These are phyloP conservation scores for Embiotoca jacksoni DNA, from an alignment of 2,113 vertebrate species.

Conservation along the genomic window DNA sequence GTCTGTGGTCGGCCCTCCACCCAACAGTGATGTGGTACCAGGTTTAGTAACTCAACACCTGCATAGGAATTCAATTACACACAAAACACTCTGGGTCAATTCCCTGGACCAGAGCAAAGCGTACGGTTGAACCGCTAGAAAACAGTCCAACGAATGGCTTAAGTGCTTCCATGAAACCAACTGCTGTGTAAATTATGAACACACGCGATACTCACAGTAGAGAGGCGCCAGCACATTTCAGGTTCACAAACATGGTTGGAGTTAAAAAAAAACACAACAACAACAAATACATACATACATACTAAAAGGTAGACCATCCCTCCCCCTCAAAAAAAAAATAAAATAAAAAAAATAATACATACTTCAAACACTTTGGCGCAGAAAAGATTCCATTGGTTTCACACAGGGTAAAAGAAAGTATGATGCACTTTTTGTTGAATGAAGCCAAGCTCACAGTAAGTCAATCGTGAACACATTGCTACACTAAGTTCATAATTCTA, in stretches of 20 bases:
- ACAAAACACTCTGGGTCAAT: constrained; percentile 58
- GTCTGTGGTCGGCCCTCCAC: constrained; percentile 46
- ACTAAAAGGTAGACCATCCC: constrained; percentile 19
- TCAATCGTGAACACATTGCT: constrained; percentile 60
- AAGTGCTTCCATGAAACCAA: constrained; percentile 65
- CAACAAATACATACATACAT: constrained; percentile 29
- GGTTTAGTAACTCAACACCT: constrained; percentile 64
- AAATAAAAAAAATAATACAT: not conserved
- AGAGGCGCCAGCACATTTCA: constrained; percentile 61
- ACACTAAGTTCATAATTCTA: constrained; percentile 45
- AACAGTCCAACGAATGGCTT: constrained; percentile 78
- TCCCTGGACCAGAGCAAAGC: constrained; percentile 63
- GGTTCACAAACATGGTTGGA: constrained; percentile 48
- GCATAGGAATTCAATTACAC: constrained; percentile 70
- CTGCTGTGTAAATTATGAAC: constrained; percentile 40
- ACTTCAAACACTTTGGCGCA: constrained; percentile 61
- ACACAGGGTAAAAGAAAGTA: constrained; percentile 39
- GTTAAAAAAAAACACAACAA: constrained; percentile 8
- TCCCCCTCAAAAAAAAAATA: not conserved
- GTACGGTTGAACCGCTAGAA: constrained; percentile 54
- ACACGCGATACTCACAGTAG: constrained; percentile 62
- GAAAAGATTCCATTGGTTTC: constrained; percentile 63
- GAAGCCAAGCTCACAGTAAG: constrained; percentile 70
- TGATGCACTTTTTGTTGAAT: constrained; percentile 55
- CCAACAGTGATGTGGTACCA: constrained; percentile 69